Conservation (phyloP, 2,888 invertebrate species). For the Rhimphoctona megacephalus region DNA sequence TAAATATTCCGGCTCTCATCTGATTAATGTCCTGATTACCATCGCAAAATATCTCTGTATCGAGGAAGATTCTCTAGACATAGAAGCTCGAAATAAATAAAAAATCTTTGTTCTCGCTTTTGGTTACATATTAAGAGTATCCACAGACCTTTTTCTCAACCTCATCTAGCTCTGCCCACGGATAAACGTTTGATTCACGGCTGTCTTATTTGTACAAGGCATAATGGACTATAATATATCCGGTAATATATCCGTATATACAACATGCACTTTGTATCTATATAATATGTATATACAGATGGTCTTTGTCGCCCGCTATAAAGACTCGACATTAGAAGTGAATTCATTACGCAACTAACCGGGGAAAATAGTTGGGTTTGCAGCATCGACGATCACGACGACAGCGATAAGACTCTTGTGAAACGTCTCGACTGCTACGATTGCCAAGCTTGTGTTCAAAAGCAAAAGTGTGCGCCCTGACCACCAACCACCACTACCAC, state of each 20-base stretch:
- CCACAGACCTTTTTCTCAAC: not conserved
- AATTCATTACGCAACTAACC: constrained; percentile 57
- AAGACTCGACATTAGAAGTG: constrained; percentile 45
- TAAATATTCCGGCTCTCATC: not conserved
- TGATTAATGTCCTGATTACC: not conserved
- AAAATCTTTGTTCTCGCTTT: not conserved
- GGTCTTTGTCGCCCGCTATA: constrained; percentile 16
- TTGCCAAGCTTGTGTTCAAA: constrained; percentile 48
- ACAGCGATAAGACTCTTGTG: constrained; percentile 71
- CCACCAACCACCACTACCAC: constrained; percentile 58
- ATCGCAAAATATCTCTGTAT: not conserved
- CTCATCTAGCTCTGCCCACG: constrained; percentile 17
- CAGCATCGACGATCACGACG: constrained; percentile 50
- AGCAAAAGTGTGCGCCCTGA: constrained; percentile 61
- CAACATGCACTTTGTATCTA: constrained; percentile 1
- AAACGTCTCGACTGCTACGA: constrained; percentile 65
- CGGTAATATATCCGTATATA: not conserved
- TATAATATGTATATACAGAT: not conserved
- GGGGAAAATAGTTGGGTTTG: constrained; percentile 19
- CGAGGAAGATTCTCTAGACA: not conserved
- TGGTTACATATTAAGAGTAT: not conserved
- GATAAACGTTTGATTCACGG: constrained; percentile 3
- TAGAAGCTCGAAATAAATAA: not conserved
- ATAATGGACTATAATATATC: constrained; percentile 15
- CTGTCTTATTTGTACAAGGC: not conserved